phyloP scores from a whole-genome alignment of 2,797 vertebrate species.

The Malacoctenus gilli region DNA sequence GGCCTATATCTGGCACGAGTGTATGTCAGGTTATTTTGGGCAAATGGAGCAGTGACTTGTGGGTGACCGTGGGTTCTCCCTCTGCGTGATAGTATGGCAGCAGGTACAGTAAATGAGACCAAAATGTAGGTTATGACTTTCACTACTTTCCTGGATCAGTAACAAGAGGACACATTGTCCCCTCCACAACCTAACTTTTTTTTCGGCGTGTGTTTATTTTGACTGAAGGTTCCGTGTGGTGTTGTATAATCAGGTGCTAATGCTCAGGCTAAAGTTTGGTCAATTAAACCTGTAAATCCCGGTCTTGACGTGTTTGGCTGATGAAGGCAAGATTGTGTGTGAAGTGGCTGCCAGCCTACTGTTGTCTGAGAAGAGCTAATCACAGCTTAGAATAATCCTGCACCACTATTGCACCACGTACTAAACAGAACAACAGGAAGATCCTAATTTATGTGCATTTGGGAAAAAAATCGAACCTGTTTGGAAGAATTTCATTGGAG shows the following conservation, averaged over 20 bases:
- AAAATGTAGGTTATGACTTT: constrained; percentile 45
- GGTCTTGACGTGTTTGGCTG: constrained; percentile 27
- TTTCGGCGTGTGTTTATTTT: background rate
- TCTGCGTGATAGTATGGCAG: constrained; percentile 17
- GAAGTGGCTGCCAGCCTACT: constrained; percentile 19
- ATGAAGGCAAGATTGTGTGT: constrained; percentile 10
- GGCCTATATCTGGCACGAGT: constrained; percentile 28
- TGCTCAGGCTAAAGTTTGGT: background rate
- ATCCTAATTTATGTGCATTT: background rate
- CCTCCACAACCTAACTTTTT: too few species aligned
- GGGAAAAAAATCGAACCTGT: background rate
- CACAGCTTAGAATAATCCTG: constrained; percentile 26
- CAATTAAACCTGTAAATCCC: background rate
- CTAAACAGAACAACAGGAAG: background rate
- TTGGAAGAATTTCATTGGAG: background rate
- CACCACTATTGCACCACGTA: background rate
- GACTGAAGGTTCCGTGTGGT: background rate
- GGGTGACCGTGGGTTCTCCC: constrained; percentile 20
- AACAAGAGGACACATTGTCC: constrained; percentile 4
- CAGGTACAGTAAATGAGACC: constrained; percentile 36
- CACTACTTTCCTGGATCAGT: constrained; percentile 7
- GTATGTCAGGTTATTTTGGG: constrained; percentile 57
- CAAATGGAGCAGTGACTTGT: constrained; percentile 46
- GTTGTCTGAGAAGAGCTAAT: constrained; percentile 51
- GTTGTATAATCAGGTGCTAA: constrained; percentile 7